phyloP scores from a whole-genome alignment of 2,113 vertebrate genomes.

The Macroglossus sobrinus region DNA sequence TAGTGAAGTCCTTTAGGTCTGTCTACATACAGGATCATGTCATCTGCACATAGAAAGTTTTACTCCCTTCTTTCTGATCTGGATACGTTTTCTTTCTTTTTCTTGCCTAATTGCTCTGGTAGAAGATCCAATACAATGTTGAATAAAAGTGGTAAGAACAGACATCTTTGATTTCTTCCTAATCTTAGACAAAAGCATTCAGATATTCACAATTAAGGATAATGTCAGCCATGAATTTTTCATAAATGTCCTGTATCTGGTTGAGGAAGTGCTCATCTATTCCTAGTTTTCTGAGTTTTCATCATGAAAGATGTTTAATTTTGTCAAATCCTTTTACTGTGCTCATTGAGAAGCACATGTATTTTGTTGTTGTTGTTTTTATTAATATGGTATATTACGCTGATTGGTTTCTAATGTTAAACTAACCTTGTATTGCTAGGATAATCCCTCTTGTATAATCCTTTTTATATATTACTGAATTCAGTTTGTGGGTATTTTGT shows the following conservation, averaged over 20 bases:
- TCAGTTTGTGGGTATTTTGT: background rate
- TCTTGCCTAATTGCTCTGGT: too few relatives aligned
- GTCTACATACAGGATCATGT: too few relatives aligned
- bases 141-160: too few relatives aligned
- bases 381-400: background rate
- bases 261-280: background rate
- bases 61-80: too few relatives aligned
- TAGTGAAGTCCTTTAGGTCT: too few relatives aligned
- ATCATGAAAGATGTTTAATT: background rate
- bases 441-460: background rate
- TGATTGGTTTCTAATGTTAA: background rate
- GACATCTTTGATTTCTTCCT: too few relatives aligned
- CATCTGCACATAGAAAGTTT: too few relatives aligned
- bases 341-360: background rate
- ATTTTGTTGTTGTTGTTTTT: background rate
- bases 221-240: background rate
- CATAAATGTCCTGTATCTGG: background rate
- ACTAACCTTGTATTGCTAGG: background rate
- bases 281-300: background rate
- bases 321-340: background rate
- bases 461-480: background rate
- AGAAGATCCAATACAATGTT: too few relatives aligned
- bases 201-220: too few relatives aligned
- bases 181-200: too few relatives aligned
- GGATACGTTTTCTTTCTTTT: too few relatives aligned